Evolutionary conservation across 37 sponge, comb jelly and placozoan species (phyloP).

Genomic region (Halisarca cf. caerulea): DNA sequence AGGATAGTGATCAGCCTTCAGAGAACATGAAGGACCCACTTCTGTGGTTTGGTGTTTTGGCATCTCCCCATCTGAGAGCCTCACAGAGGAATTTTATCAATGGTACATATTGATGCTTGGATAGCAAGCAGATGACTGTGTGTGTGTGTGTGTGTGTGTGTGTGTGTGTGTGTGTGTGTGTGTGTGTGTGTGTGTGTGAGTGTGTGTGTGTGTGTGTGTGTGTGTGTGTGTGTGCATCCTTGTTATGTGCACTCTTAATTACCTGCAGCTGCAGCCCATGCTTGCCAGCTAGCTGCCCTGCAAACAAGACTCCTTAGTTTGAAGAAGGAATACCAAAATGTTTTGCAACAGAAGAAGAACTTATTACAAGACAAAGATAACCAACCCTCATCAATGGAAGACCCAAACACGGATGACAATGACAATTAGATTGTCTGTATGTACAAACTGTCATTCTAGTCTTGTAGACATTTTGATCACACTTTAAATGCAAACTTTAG

Average conservation of each 20-base stretch:
- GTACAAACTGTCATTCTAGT: too few relatives aligned
- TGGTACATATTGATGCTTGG: constrained; percentile 39
- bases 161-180: too few relatives aligned
- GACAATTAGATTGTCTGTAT: too few relatives aligned
- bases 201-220: too few relatives aligned
- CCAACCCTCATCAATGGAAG: too few relatives aligned
- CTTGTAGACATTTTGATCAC: too few relatives aligned
- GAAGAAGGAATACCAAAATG: not conserved
- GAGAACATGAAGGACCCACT: constrained; percentile 54
- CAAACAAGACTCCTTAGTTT: not conserved
- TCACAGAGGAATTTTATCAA: constrained; percentile 65
- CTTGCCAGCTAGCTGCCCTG: not conserved
- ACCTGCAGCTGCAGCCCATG: not conserved
- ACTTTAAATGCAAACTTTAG: constrained; percentile 58
- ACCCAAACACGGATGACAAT: too few relatives aligned
- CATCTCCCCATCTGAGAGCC: constrained; percentile 51
- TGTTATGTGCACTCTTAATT: too few relatives aligned
- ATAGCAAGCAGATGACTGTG: too few relatives aligned
- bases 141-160: too few relatives aligned
- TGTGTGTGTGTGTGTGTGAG: too few relatives aligned
- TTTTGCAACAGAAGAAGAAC: not conserved
- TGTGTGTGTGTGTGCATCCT: too few relatives aligned
- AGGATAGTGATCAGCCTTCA: not conserved
- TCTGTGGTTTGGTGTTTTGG: constrained; percentile 81
- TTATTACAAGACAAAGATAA: not conserved